Conservation (phyloP, 2,888 invertebrate genomes). For the Ophion slaviceki region DNA sequence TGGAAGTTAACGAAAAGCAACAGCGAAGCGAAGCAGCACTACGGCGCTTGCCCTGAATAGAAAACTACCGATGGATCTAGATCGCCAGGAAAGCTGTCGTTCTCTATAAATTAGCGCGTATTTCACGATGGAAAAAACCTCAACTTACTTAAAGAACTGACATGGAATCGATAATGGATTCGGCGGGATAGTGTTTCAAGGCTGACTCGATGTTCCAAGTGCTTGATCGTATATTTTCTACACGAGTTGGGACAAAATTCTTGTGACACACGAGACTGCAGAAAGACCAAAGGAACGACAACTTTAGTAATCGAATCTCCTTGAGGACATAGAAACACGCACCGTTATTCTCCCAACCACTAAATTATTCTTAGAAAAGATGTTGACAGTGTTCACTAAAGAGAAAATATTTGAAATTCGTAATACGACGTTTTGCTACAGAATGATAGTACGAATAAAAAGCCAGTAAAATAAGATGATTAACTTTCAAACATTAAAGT, state of each 20-base stretch:
- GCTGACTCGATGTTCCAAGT: not conserved
- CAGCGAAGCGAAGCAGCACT: constrained; percentile 18
- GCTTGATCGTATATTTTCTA: constrained; percentile 23
- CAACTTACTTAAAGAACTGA: constrained; percentile 17
- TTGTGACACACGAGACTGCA: not conserved
- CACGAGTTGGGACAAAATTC: constrained; percentile 5
- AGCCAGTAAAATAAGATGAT: too few relatives aligned
- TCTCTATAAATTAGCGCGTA: constrained; percentile 45
- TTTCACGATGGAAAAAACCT: constrained; percentile 40
- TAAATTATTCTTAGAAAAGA: not conserved
- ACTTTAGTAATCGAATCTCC: constrained; percentile 4
- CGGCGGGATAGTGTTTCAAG: not conserved
- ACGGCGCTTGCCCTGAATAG: constrained; percentile 71
- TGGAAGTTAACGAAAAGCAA: constrained; percentile 34
- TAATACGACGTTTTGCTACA: too few relatives aligned
- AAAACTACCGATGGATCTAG: constrained; percentile 65
- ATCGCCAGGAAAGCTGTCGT: constrained; percentile 38
- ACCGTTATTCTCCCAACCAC: not conserved
- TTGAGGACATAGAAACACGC: constrained; percentile 7
- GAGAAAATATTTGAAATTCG: too few relatives aligned
- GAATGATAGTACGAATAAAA: too few relatives aligned
- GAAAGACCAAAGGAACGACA: not conserved
- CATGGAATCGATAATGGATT: constrained; percentile 29
- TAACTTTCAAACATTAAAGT: too few relatives aligned
- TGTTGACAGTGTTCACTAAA: too few relatives aligned